Evolutionary conservation across 1,140 invertebrate species (phyloP).

Genomic region (Harpegnathos saltator): DNA sequence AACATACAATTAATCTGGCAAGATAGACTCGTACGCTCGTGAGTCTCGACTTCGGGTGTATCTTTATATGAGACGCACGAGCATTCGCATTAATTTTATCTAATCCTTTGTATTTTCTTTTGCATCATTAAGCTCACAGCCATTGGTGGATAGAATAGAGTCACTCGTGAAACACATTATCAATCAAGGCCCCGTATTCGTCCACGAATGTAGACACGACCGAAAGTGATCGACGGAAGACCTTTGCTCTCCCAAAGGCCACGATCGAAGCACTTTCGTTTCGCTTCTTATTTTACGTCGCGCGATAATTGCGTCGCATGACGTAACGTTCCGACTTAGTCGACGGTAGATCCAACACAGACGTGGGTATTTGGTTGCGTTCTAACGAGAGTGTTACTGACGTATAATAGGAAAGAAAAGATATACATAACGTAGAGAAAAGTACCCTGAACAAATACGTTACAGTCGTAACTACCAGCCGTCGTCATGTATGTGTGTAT

Average conservation of each 20-base stretch:
- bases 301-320: not conserved
- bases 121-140: conserved; percentile 79
- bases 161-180: conserved; percentile 57
- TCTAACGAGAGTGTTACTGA: conserved; percentile 24
- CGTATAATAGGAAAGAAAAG: conserved; percentile 18
- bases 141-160: conserved; percentile 74
- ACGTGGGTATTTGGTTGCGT: not conserved
- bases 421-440: conserved; percentile 27
- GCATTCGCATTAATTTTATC: conserved; percentile 18
- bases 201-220: not conserved
- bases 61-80: conserved; percentile 34
- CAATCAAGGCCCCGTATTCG: conserved; percentile 63
- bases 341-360: conserved; percentile 32
- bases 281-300: not conserved
- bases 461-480: conserved; percentile 48
- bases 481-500: not conserved
- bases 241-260: not conserved
- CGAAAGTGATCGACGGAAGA: not conserved
- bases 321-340: not conserved
- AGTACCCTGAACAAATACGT: conserved; percentile 73
- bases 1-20: conserved; percentile 75
- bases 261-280: not conserved
- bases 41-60: not conserved
- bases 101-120: conserved; percentile 57
- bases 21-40: conserved; percentile 74